Base-by-base conservation (phyloP, 2,113 vertebrate species). In the Proterorhinus semilunaris region DNA sequence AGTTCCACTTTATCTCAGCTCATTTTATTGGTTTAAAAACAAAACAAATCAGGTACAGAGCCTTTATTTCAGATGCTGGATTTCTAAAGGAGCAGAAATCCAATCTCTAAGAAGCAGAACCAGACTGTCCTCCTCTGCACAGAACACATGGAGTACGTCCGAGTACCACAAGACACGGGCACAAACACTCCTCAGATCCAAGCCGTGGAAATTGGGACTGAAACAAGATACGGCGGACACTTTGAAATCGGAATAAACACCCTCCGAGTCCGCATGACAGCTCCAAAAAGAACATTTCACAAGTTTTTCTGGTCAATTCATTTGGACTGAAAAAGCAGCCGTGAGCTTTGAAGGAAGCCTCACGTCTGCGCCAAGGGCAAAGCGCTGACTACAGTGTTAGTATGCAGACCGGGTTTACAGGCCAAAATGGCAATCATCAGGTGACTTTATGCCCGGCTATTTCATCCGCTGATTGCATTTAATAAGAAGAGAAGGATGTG, bases 381-480 rank as follows among this genome's bases (percentile, higher is more conserved):
- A 36, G 27, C 27, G 0, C 27, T 6, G 68, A 68, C 69, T 72
- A 74, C 69, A 2, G 46, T 44, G 71, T 86, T 82, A 71, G 76
- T 82, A 82, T 86, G 78, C 79, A 80, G 78, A 53, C 62, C 50
- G 66, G 67, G 68, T 77, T 74, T 68, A 69, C 68, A 69, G 69
- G 75, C 69, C 67, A 47, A 78, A 85, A 78, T 58, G 80, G 77
- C 79, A 81, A 81, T 81, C 79, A 83, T 68, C 49, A 82, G 59
- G 75, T 75, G 72, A 79, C 77, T 74, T 70, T 62, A 63, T 81
- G 80, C 64, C 71, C 83, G 72, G 74, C 69, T 71, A 59, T 75
- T 84, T 84, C 66, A 84, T 83, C 69, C 50, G 54, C 71, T 85
- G 71, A 83, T 84, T 84, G 62, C 68, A 73, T 82, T 82, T 69